Evolutionary conservation across 2,113 vertebrate species (phyloP), one percentile per base, ranked within the genome.

Genomic region (Anoura caudifer): DNA sequence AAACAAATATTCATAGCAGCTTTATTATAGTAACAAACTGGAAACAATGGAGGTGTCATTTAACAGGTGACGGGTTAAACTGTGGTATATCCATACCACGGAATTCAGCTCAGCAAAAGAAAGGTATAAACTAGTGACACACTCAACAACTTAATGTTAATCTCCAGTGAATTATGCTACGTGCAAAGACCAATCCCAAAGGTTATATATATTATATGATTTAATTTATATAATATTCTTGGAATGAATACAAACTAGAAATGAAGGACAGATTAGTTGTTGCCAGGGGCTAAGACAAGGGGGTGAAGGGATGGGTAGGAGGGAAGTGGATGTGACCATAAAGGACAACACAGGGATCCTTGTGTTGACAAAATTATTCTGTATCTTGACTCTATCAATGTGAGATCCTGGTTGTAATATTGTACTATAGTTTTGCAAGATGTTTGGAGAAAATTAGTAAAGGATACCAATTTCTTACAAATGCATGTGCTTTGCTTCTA

Each of bases 181-280:
- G 17, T 81, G 73, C 15, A 86, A 82, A 54, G 50, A 45, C 47
- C 33, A 82, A 79, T 50, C 26, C 81, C 10, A 83, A 81, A 90
- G 22, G 54, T 63, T 79, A 86, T 11, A 93, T 15, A 70, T 6
- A 41, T 69, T 50, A 10, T 81, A 50, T 82, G 52, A 59, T 52
- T 88, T 45, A 24, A 95, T 65, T 93, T 94, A 86, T 31, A 41
- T 86, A 83, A 95, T 6, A 89, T 91, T 91, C 43, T 82, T 86
- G 9, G 85, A 87, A 84, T 88, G 15, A 70, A 87, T 70, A 59
- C 80, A 93, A n/a, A 52, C 59, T 38, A 93, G 85, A 94, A 72
- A 97, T 61, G 69, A 61, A 95, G 79, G 41, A 45, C 26, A 95
- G 47, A 80, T 85, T 59, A 95, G 56, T 87, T 72, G 41, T 72